Conservation (phyloP, 1,140 invertebrate species). For the Lepidurus couesii region DNA sequence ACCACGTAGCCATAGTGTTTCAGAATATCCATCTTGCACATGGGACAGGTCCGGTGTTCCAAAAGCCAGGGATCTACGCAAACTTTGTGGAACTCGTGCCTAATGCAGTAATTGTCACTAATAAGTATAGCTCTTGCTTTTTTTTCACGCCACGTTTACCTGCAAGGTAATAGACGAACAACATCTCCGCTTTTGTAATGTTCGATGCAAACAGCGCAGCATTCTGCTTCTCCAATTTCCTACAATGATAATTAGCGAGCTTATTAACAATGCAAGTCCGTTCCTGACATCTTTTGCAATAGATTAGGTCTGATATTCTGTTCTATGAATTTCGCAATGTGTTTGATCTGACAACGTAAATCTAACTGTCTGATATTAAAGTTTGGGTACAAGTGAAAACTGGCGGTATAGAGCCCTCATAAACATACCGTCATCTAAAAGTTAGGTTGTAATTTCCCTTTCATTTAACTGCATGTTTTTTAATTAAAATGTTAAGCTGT, state of each 20-base stretch:
- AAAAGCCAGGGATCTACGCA: conserved; percentile 93
- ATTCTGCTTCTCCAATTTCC: conserved; percentile 74
- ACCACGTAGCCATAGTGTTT: conserved; percentile 60
- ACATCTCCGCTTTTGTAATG: conserved; percentile 76
- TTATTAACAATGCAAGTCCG: too few species aligned
- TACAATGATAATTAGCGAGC: conserved; percentile 44
- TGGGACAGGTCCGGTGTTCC: conserved; percentile 86
- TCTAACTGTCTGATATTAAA: too few species aligned
- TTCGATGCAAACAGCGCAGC: conserved; percentile 88
- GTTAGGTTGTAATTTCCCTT: too few species aligned
- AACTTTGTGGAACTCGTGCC: conserved; percentile 86
- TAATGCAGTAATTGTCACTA: conserved; percentile 47
- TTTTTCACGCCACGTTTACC: conserved; percentile 52
- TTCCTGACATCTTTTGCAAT: too few species aligned
- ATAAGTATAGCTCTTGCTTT: not conserved
- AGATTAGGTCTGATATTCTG: too few species aligned
- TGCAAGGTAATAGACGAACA: conserved; percentile 78
- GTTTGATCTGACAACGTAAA: too few species aligned
- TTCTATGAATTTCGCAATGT: too few species aligned
- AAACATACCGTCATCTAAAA: too few species aligned
- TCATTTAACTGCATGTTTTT: not conserved
- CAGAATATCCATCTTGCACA: conserved; percentile 93
- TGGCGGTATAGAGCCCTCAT: too few species aligned
- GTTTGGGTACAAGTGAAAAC: too few species aligned
- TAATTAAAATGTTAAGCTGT: not conserved